phyloP scores from a whole-genome alignment of 1,140 invertebrate species.

The Pogonomyrmex californicus region DNA sequence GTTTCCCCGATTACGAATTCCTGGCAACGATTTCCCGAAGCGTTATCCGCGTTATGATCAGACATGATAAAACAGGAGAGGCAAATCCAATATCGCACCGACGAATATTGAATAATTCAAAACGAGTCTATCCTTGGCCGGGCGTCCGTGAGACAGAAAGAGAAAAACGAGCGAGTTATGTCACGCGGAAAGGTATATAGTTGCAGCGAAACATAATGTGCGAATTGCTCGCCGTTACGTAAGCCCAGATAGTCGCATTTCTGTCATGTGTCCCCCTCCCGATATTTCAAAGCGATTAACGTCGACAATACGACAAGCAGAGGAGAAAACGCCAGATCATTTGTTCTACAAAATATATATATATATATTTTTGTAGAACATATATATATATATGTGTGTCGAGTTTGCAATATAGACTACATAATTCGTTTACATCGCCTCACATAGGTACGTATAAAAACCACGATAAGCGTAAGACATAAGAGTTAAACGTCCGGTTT shows the following conservation, averaged over 20 bases:
- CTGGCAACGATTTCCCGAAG: conserved; percentile 24
- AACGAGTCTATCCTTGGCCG: conserved; percentile 77
- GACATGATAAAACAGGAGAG: conserved; percentile 36
- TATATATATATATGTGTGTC: no score
- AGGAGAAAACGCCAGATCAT: background rate
- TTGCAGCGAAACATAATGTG: conserved; percentile 67
- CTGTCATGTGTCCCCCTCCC: conserved; percentile 32
- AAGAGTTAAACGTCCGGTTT: conserved; percentile 22
- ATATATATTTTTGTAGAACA: no score
- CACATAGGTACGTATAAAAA: background rate
- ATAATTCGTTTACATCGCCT: conserved; percentile 6
- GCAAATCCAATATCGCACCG: conserved; percentile 73
- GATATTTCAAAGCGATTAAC: conserved; percentile 53
- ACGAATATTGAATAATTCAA: conserved; percentile 82
- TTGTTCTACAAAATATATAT: background rate
- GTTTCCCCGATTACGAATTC: conserved; percentile 12
- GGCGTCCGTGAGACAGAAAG: conserved; percentile 49
- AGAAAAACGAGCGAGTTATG: conserved; percentile 71
- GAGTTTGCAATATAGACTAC: background rate
- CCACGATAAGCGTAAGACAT: background rate
- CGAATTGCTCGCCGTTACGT: conserved; percentile 68
- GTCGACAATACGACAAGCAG: background rate
- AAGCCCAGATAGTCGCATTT: conserved; percentile 53
- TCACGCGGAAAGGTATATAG: conserved; percentile 76
- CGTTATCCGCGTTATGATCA: conserved; percentile 45